Evolutionary conservation across 2,888 invertebrate genomes (phyloP), one percentile per base, ranked within the genome.

Genomic region (Harmothoe impar): DNA sequence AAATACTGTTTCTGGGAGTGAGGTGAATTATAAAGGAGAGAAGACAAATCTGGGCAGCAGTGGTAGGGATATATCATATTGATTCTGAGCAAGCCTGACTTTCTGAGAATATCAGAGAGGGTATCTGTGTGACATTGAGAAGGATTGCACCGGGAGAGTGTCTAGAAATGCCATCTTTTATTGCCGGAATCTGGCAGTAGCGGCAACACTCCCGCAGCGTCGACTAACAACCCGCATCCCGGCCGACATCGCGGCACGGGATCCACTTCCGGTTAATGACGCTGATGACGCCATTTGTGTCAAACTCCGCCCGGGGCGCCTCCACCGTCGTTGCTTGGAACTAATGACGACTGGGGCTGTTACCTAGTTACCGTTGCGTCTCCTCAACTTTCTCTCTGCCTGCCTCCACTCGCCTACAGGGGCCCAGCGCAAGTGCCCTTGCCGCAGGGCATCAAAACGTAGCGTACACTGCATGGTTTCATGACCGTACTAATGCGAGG

Each of bases 151-250:
- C 10, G 43, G 5, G 72, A 68, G 25, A 25, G 15, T 25, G 29
- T 31, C 25, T 5, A 25, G 72, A 72, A n/a, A n/a, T 15, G 68
- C 17, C 23, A 68, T 68, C n/a, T 29, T 72, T 29, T 72, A 72
- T 72, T 72, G 72, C 72, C 31, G 72, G 31, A 72, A 72, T 72
- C 72, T 31, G 72, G 72, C 72, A 72, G 72, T 25, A n/a, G 62
- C 3, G 7, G 62, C 72, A 15, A 72, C 17, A n/a, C n/a, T n/a
- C 23, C 23, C 5, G 17, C 20, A 29, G 29, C 72, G 5, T 72
- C 25, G 3, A 72, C 72, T 29, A 72, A 72, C 72, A 12, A 72
- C 29, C 20, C 29, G 1, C 62, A 20, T 23, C 72, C 15, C 31
- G 10, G 29, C 72, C 25, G 72, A 29, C 72, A 72, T 25, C 3